These are phyloP conservation scores for Centroberyx gerrardi DNA, from an alignment of 2,797 vertebrate species.

Conservation along the genomic window DNA sequence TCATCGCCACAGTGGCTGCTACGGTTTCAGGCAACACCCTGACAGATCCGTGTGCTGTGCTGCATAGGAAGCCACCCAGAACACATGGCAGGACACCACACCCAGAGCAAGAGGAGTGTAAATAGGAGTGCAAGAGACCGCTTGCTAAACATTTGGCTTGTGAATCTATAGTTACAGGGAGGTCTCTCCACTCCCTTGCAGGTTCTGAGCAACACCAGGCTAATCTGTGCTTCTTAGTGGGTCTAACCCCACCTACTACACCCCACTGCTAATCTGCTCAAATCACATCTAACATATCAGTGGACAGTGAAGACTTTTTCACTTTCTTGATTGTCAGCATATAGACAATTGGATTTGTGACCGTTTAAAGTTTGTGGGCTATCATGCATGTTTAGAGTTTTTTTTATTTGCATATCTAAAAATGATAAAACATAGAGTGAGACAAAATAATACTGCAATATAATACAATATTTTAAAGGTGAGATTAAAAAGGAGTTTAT, in stretches of 20 bases:
- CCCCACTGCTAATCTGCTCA: conserved; percentile 41
- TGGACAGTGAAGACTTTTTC: not conserved
- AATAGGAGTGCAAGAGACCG: conserved; percentile 62
- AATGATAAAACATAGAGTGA: not conserved
- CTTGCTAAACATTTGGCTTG: conserved; percentile 57
- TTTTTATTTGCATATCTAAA: not conserved
- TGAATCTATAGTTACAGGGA: conserved; percentile 40
- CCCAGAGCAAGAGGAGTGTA: conserved; percentile 71
- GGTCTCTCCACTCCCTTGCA: conserved; percentile 35
- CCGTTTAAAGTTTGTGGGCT: not conserved
- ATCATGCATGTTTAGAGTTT: not conserved
- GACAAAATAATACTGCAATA: not conserved
- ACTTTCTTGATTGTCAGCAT: not conserved
- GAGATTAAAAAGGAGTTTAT: not conserved
- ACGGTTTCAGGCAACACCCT: conserved; percentile 60
- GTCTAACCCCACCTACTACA: conserved; percentile 58
- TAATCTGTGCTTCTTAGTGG: conserved; percentile 64
- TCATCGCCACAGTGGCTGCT: conserved; percentile 42
- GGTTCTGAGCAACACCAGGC: conserved; percentile 39
- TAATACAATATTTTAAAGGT: not conserved
- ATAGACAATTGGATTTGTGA: not conserved
- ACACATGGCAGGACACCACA: conserved; percentile 72
- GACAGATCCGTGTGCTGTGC: conserved; percentile 61
- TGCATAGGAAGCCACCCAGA: conserved; percentile 50
- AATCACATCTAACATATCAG: conserved; percentile 11